Percentiles rank a stretch among this genome's conserved stretches.
These are phyloP conservation scores for Eulemur rufifrons DNA, from an alignment of 2,113 vertebrate species.

Conservation along the genomic window DNA sequence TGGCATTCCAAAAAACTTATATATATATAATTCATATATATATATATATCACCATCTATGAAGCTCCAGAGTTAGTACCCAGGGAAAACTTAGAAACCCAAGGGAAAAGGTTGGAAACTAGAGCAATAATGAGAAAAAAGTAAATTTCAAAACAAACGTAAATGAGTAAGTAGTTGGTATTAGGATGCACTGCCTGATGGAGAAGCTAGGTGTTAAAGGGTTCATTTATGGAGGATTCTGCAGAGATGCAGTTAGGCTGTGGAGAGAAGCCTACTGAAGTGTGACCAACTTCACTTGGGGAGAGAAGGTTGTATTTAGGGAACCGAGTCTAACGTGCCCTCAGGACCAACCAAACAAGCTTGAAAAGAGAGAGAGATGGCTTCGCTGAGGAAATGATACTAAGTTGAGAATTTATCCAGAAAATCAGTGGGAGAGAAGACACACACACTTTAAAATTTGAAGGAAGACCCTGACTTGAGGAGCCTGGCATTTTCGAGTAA, in stretches of 20 bases:
- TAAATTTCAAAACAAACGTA: neutral
- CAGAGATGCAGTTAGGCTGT: neutral
- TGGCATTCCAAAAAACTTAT: neutral
- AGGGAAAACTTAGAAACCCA: neutral
- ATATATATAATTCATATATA: too few relatives aligned
- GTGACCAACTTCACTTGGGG: neutral
- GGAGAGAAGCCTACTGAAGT: neutral
- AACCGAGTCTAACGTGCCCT: neutral
- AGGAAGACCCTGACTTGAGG: neutral
- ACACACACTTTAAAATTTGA: neutral
- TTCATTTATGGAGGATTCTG: neutral
- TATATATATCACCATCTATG: neutral
- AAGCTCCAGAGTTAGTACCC: neutral
- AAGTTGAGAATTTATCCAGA: neutral
- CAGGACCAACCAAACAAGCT: neutral
- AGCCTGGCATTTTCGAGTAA: neutral
- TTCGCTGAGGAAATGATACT: neutral
- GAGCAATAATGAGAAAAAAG: neutral
- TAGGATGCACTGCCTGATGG: neutral
- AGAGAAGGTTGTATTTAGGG: neutral
- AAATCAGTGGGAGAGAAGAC: neutral
- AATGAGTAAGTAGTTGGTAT: neutral
- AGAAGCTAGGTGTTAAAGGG: neutral
- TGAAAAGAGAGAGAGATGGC: neutral
- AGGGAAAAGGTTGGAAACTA: neutral